Conservation (phyloP, 2,888 invertebrate genomes). For the Ormyrus rosae region DNA sequence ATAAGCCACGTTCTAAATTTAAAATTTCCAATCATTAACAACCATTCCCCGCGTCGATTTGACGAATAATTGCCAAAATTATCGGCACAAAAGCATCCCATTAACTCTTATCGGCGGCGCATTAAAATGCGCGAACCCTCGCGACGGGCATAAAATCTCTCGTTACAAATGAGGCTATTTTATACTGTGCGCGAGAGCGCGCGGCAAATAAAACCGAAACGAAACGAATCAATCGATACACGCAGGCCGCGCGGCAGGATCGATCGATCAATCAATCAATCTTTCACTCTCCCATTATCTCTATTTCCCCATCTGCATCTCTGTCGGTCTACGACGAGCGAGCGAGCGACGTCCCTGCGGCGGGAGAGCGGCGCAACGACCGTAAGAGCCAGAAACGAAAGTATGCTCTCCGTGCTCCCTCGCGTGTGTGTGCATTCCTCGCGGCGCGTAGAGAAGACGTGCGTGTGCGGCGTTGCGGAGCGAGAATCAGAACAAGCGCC, state of each 20-base stretch:
- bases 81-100: no score
- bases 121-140: no score
- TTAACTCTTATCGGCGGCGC: no score
- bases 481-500: conserved; percentile 16
- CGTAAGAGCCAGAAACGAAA: conserved; percentile 33
- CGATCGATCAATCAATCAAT: conserved; percentile 48
- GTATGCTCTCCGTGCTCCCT: not conserved
- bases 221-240: conserved; percentile 36
- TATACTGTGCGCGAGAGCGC: not conserved
- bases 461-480: not conserved
- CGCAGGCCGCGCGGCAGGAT: not conserved
- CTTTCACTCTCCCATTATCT: conserved; percentile 48
- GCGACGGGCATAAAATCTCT: not conserved
- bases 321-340: not conserved
- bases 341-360: not conserved
- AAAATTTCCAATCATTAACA: no score
- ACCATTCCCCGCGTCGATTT: no score
- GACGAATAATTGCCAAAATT: no score
- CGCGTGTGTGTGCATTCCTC: not conserved
- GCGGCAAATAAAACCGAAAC: not conserved
- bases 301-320: conserved; percentile 19
- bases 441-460: not conserved
- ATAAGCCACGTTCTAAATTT: no score
- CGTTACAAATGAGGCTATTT: not conserved
- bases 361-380: not conserved